Base-by-base conservation (phyloP, 2,888 invertebrate species). In the Phania funesta region DNA sequence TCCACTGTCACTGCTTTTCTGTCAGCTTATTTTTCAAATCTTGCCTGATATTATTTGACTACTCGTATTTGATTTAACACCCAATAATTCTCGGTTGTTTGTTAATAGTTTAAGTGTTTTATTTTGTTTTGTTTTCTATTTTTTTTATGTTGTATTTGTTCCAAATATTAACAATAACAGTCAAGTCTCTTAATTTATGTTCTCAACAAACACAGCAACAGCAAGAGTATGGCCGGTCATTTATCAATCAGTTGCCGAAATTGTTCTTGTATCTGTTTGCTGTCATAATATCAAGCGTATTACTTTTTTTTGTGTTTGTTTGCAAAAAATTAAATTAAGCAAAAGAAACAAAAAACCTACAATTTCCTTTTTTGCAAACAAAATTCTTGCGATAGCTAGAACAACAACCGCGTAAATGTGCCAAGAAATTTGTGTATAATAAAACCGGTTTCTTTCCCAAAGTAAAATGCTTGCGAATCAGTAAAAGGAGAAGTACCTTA, bases 321-420 rank as follows among this genome's bases (percentile, higher is more conserved):
- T 38, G 54, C 44, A 35, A 38, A 24, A 60, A 52, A 38, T 29
- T 60, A 38, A n/a, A 11, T n/a, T 22, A 54, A 52, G 46, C 3
- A 22, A 44, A 26, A 18, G 32, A 22, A 22, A 46, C 68, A 50
- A 70, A 67, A 58, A 62, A 58, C 16, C 48, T 18, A 44, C 67
- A 67, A 67, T 67, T 75, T 60, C 67, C 80, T 75, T 75, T 73
- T 74, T 60, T 29, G 58, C n/a, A 38, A 38, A 58, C 22, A 58
- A 54, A 38, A 18, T 46, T 38, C 13, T 38, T 65, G 24, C 26
- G 48, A 41, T 60, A 62, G 60, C 70, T 58, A 52, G 58, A 50
- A 58, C 41, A 58, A 58, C 56, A 54, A 9, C 24, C 32, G 38
- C 62, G 35, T 70, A 64, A 71, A 71, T 65, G 48, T 77, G 70